phyloP scores from a whole-genome alignment of 2,888 invertebrate genomes.

The Melitaea athalia region DNA sequence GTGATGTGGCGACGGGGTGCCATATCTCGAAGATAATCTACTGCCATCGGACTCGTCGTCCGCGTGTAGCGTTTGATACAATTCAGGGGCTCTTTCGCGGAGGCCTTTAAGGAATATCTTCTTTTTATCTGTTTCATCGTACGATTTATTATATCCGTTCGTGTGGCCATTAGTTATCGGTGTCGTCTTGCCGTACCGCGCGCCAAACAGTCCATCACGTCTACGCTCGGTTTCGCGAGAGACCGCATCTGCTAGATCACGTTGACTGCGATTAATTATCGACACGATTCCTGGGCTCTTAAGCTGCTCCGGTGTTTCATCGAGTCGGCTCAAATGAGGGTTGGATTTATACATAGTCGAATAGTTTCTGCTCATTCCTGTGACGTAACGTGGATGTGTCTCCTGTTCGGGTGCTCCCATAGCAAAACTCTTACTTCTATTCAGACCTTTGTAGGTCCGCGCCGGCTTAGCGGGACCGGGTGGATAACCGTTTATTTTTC shows the following conservation, averaged over 20 bases:
- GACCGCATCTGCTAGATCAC: slow-evolving; percentile 86
- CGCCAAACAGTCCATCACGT: slow-evolving; percentile 79
- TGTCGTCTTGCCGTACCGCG: slow-evolving; percentile 82
- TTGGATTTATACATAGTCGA: slow-evolving; percentile 88
- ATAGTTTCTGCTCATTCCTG: slow-evolving; percentile 75
- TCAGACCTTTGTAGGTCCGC: slow-evolving; percentile 88
- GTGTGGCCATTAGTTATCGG: slow-evolving; percentile 75
- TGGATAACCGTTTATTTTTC: slow-evolving; percentile 72
- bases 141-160: slow-evolving; percentile 72
- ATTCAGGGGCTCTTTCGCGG: slow-evolving; percentile 86
- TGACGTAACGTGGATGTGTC: slow-evolving; percentile 74
- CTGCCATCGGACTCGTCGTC: slow-evolving; percentile 82
- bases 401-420: slow-evolving; percentile 85
- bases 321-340: slow-evolving; percentile 87
- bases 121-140: slow-evolving; percentile 83
- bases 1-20: slow-evolving; percentile 74
- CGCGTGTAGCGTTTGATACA: slow-evolving; percentile 87
- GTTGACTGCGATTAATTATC: slow-evolving; percentile 91
- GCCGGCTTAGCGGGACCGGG: slow-evolving; percentile 90
- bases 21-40: slow-evolving; percentile 71
- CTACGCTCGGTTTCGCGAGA: slow-evolving; percentile 78
- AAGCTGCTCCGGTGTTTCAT: slow-evolving; percentile 87
- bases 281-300: slow-evolving; percentile 94
- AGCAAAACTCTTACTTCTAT: slow-evolving; percentile 93
- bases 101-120: slow-evolving; percentile 86